Base-by-base conservation (phyloP, 2,888 invertebrate genomes). In the Tetranychus piercei region DNA sequence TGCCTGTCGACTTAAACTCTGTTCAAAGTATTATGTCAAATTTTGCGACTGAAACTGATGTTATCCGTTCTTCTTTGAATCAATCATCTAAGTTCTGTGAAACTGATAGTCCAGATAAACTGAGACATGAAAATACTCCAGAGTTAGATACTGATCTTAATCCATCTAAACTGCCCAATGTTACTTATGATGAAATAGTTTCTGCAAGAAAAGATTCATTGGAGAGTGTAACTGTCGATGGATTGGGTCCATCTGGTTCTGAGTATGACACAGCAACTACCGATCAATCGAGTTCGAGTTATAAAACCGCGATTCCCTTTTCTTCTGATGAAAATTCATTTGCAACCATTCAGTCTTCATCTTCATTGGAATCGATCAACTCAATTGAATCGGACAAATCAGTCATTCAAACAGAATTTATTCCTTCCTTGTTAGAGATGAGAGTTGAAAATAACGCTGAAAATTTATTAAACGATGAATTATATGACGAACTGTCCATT, bases 341-440 rank as follows among this genome's bases (percentile, higher is more conserved):
- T 81, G 88, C 88, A 66, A 92, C 92, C 73, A 92, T 93, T 0
- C 88, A 88, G 1, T 90, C 90, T 80, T 90, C 91, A n/a, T 84
- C 92, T 81, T 92, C 92, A 0, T 88, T 90, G 79, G 92, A 91
- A 81, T 92, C 92, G 77, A 90, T 92, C 89, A 91, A 89, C 81
- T 92, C 92, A 76, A 84, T 93, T 70, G 91, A 92, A 80, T 93
- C 92, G 1, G 89, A 92, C 82, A 91, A 90, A 78, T 92, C 92
- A 0, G 92, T 55, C 9, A 55, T 55, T 55, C 15, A 55, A 2
- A 55, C 55, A 55, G 55, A 55, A 15, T 15, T 55, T 3, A 15
- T 2, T 9, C 55, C 55, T 0, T 55, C 55, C 1, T 55, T 55
- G 55, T 15, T 55, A 15, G 55, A 55, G 7, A 55, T 55, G 55